Evolutionary conservation across 2,797 vertebrate species (phyloP).

Genomic region (Rhynchotus rufescens): DNA sequence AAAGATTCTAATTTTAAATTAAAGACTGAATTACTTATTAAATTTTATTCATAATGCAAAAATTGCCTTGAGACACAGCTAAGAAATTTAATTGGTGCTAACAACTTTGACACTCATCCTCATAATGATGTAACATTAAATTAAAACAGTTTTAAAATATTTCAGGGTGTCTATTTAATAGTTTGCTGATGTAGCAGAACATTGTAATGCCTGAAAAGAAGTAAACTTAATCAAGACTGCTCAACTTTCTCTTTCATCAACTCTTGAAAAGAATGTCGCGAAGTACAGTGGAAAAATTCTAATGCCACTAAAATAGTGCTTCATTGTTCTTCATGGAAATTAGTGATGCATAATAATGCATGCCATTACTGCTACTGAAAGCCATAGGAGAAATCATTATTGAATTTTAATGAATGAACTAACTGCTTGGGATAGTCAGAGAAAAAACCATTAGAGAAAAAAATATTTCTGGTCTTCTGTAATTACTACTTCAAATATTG

Average conservation of each 20-base stretch:
- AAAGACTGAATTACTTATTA: background rate
- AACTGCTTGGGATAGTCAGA: conserved; percentile 77
- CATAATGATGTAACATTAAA: background rate
- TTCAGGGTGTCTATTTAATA: background rate
- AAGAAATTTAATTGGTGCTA: background rate
- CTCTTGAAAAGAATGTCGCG: conserved; percentile 35
- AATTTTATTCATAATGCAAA: background rate
- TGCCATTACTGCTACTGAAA: conserved; percentile 73
- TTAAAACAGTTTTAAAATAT: conserved; percentile 35
- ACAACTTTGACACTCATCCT: background rate
- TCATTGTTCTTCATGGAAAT: conserved; percentile 79
- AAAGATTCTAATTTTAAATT: background rate
- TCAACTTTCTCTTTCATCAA: conserved; percentile 1
- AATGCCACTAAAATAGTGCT: conserved; percentile 72
- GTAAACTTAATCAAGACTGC: background rate
- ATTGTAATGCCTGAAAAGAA: conserved; percentile 15
- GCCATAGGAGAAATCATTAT: conserved; percentile 72
- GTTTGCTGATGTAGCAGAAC: background rate
- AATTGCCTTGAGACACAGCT: background rate
- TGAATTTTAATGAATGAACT: conserved; percentile 81
- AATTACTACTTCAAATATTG: conserved; percentile 77
- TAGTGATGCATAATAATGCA: conserved; percentile 72
- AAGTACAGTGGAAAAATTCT: conserved; percentile 52
- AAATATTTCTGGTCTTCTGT: conserved; percentile 77
- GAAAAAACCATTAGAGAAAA: conserved; percentile 77